Conservation (phyloP, 2,888 invertebrate species). For the Neocrepidodera transversa region DNA sequence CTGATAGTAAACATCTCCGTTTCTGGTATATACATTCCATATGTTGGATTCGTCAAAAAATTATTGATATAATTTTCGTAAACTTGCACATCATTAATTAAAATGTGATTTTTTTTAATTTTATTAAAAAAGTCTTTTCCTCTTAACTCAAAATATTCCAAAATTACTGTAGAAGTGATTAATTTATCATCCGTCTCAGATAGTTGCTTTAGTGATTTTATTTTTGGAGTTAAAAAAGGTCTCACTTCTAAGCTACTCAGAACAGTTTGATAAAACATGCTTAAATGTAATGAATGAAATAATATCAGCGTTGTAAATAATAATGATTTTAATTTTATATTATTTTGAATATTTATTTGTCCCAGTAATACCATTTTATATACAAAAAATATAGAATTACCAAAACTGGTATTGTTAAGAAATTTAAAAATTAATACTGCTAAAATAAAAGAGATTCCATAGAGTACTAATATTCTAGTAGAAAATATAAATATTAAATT, state of each 20-base stretch:
- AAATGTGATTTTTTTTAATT: neutral
- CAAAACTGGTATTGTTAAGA: neutral
- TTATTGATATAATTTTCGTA: neutral
- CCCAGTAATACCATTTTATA: no score
- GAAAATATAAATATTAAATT: neutral
- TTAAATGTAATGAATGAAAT: neutral
- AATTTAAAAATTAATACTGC: neutral
- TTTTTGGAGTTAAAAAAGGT: neutral
- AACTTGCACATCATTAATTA: neutral
- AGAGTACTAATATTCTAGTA: neutral
- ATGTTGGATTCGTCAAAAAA: neutral
- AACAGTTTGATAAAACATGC: neutral
- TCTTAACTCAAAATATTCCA: neutral
- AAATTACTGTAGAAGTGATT: neutral
- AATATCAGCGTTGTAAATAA: neutral
- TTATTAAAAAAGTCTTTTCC: neutral
- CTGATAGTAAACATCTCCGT: neutral
- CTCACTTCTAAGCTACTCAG: neutral
- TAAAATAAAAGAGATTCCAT: neutral
- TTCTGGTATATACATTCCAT: neutral
- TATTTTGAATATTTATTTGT: neutral
- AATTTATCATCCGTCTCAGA: neutral
- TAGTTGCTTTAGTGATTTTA: neutral
- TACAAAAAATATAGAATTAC: neutral
- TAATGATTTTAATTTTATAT: neutral